Percentiles rank a stretch among this genome's conserved stretches.
Evolutionary conservation across 2,797 vertebrate genomes (phyloP).

Genomic region (Hyperoplus immaculatus): DNA sequence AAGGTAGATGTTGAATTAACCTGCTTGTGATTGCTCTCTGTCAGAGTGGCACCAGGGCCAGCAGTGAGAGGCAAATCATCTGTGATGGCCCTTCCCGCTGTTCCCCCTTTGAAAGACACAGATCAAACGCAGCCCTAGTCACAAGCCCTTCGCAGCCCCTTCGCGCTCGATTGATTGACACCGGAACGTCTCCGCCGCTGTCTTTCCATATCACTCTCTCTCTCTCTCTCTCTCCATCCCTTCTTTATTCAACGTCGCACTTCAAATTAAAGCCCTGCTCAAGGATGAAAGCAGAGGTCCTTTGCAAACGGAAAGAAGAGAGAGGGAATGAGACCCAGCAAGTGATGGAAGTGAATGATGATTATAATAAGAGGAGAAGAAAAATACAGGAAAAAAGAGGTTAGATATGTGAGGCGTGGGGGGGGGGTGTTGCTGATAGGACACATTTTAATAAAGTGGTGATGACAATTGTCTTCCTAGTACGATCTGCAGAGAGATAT

Average conservation of each 20-base stretch:
- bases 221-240: conserved; percentile 47
- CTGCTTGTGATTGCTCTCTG: conserved; percentile 87
- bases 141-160: conserved; percentile 72
- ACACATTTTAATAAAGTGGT: conserved; percentile 81
- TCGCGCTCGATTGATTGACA: conserved; percentile 89
- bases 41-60: conserved; percentile 82
- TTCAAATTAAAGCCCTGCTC: conserved; percentile 91
- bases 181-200: conserved; percentile 78
- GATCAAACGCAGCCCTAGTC: conserved; percentile 87
- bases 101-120: conserved; percentile 86
- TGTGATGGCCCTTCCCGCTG: conserved; percentile 88
- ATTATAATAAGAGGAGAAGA: conserved; percentile 75
- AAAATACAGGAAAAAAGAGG: conserved; percentile 52
- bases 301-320: conserved; percentile 83
- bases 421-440: conserved; percentile 75
- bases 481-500: conserved; percentile 66
- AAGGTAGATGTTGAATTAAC: conserved; percentile 86
- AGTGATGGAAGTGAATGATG: conserved; percentile 82
- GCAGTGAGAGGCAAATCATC: conserved; percentile 84
- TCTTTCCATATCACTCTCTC: conserved; percentile 74
- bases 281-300: conserved; percentile 90
- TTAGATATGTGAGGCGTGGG: conserved; percentile 63
- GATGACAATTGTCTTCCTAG: conserved; percentile 81
- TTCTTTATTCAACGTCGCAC: conserved; percentile 87
- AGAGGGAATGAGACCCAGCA: conserved; percentile 79